phyloP scores from a whole-genome alignment of 2,888 invertebrate genomes.

The Drosophila setosimentum region DNA sequence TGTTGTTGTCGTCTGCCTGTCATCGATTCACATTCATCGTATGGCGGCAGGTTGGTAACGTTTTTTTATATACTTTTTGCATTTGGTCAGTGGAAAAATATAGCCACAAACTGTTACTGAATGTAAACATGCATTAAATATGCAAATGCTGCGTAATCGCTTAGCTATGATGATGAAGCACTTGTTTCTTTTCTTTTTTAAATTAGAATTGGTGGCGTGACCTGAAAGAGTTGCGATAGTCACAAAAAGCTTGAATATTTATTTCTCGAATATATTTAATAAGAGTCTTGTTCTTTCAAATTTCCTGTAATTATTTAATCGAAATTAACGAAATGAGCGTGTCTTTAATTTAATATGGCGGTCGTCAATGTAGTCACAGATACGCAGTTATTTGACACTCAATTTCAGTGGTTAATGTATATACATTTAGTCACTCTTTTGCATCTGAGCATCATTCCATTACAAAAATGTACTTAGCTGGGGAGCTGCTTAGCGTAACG shows the following conservation, averaged over 20 bases:
- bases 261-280: not conserved
- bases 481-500: constrained; percentile 56
- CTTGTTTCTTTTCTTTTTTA: not conserved
- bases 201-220: constrained; percentile 18
- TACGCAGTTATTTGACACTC: constrained; percentile 18
- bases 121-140: constrained; percentile 62
- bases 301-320: not conserved
- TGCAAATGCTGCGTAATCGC: constrained; percentile 57
- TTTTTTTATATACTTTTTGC: constrained; percentile 32
- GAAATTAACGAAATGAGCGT: constrained; percentile 29
- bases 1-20: constrained; percentile 58
- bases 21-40: constrained; percentile 60
- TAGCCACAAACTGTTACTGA: constrained; percentile 44
- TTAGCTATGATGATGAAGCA: constrained; percentile 15
- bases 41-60: constrained; percentile 49
- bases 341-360: constrained; percentile 49
- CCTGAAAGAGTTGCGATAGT: not conserved
- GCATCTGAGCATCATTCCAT: constrained; percentile 23
- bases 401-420: constrained; percentile 23
- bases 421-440: constrained; percentile 22
- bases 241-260: not conserved
- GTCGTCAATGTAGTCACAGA: constrained; percentile 12
- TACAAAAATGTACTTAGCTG: constrained; percentile 19
- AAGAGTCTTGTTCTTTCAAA: not conserved
- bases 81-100: constrained; percentile 68